Evolutionary conservation across 2,113 vertebrate species (phyloP), one percentile per base, ranked within the genome.

Genomic region (Rattus norvegicus): DNA sequence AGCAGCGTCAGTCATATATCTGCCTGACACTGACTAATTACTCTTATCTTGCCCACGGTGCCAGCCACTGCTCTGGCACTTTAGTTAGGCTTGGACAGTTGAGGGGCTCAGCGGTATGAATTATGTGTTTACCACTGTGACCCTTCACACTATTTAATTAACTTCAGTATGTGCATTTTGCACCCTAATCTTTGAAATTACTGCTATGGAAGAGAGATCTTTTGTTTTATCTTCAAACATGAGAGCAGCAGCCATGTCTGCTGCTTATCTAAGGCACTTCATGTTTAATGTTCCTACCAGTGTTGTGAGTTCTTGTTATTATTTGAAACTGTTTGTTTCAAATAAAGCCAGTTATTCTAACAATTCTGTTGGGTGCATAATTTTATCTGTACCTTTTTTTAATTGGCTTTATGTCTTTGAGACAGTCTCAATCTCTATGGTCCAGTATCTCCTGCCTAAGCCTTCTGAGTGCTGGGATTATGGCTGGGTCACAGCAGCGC

Each of bases 1-100:
- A 86, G 93, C 96, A 97, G 92, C 98, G 98, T 98, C 98, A 92
- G 95, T 98, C 98, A 98, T 98, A 79, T 98, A 95, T 98, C 98
- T 98, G 0, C 69, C 0, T 98, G 99, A 98, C 99, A 98, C 95
- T 99, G 99, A 99, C 98, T 98, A 99, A 99, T 99, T 98, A 97
- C 97, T 95, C 89, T 61, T 96, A 97, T 95, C 96, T 97, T 77
- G 97, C 97, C 96, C 90, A 59, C 49, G 84, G 83, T 97, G 97
- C 76, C 63, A 88, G 98, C 97, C 92, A 76, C 95, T 97, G 97
- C 97, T 83, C 90, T 95, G 77, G 88, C 83, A 61, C 88, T 91
- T 97, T 86, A 76, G 94, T 92, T 97, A 70, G 4, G 88, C 96
- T 84, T 95, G 0, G 4, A 96, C 95, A 93, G 88, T 95, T 87